Evolutionary conservation across 2,888 invertebrate species (phyloP).

Genomic region (Lithophane semibrunnea): DNA sequence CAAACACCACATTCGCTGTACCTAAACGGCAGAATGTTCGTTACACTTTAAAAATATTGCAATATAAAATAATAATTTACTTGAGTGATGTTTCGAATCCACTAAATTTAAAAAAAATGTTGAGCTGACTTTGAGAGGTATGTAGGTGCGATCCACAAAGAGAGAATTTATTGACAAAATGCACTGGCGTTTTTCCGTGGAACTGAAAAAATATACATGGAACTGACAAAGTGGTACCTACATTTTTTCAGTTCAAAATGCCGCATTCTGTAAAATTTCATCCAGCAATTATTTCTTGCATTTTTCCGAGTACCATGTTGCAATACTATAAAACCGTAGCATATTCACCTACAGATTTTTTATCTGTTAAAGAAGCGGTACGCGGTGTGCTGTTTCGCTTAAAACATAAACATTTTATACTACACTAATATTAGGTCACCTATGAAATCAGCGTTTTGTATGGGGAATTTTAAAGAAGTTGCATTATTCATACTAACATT

Average conservation of each 20-base stretch:
- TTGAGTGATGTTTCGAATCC: neutral
- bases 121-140: neutral
- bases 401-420: neutral
- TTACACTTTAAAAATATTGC: neutral
- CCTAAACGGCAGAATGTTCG: neutral
- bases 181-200: neutral
- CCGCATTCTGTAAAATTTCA: neutral
- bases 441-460: too few relatives aligned
- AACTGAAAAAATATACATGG: neutral
- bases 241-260: too few relatives aligned
- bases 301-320: neutral
- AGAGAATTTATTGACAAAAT: neutral
- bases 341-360: neutral
- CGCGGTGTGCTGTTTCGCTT: neutral
- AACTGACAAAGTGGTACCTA: neutral
- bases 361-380: too few relatives aligned
- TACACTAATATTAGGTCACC: neutral
- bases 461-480: too few relatives aligned
- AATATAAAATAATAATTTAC: neutral
- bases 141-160: neutral
- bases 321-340: neutral
- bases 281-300: too few relatives aligned
- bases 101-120: neutral
- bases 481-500: too few relatives aligned
- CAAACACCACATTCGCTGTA: neutral